These are phyloP conservation scores for Chloroclysta siterata DNA, from an alignment of 2,888 invertebrate genomes.

Conservation along the genomic window DNA sequence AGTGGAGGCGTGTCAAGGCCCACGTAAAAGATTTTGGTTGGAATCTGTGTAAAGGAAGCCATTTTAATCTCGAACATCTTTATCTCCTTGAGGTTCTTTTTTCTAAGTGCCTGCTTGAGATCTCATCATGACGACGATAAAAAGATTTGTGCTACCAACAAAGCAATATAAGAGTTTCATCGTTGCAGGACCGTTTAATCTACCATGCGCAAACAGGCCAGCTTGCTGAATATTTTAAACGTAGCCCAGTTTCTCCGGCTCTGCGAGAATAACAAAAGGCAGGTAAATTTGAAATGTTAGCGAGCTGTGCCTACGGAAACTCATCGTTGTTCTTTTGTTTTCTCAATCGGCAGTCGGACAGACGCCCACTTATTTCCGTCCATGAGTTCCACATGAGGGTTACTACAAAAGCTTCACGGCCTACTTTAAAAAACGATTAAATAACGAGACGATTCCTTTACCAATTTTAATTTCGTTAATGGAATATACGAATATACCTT, in stretches of 20 bases:
- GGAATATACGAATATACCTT: not conserved
- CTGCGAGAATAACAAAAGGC: slow-evolving; percentile 33
- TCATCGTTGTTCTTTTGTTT: slow-evolving; percentile 36
- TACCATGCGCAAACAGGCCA: slow-evolving; percentile 28
- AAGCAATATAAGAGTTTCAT: slow-evolving; percentile 18
- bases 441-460: not conserved
- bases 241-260: slow-evolving; percentile 31
- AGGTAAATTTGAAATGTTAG: slow-evolving; percentile 33
- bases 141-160: slow-evolving; percentile 30
- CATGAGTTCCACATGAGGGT: slow-evolving; percentile 18
- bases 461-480: not conserved
- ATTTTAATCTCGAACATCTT: slow-evolving; percentile 23
- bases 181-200: slow-evolving; percentile 18
- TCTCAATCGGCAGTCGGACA: slow-evolving; percentile 29
- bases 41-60: slow-evolving; percentile 16
- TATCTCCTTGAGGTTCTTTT: slow-evolving; percentile 19
- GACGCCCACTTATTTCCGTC: slow-evolving; percentile 25
- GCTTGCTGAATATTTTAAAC: slow-evolving; percentile 37
- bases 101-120: slow-evolving; percentile 19
- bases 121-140: slow-evolving; percentile 21
- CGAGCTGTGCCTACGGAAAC: slow-evolving; percentile 19
- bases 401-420: slow-evolving; percentile 1
- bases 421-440: not conserved
- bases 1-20: slow-evolving; percentile 9
- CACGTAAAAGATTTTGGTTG: slow-evolving; percentile 5